Evolutionary conservation across 2,113 vertebrate genomes (phyloP).

Genomic region (Catharus fuscescens): DNA sequence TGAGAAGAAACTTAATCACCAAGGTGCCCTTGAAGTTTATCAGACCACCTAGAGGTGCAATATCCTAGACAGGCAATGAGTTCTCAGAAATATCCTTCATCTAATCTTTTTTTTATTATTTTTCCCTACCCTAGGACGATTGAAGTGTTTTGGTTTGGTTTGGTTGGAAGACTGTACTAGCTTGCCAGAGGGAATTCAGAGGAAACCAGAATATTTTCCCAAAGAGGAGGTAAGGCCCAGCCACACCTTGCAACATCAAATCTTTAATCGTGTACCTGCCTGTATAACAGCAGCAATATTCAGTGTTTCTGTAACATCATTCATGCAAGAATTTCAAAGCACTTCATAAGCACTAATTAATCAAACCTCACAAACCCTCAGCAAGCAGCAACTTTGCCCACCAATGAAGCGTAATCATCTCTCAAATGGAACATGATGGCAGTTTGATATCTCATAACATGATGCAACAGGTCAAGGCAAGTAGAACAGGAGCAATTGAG

Average conservation of each 20-base stretch:
- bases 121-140: background rate
- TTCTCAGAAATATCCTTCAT: conserved; percentile 52
- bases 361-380: conserved; percentile 50
- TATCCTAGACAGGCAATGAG: conserved; percentile 32
- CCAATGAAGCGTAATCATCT: background rate
- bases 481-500: conserved; percentile 51
- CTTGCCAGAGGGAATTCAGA: conserved; percentile 42
- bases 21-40: conserved; percentile 48
- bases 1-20: conserved; percentile 6
- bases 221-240: conserved; percentile 30
- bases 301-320: conserved; percentile 44
- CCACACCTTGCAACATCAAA: conserved; percentile 49
- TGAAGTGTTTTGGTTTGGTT: conserved; percentile 44
- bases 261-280: conserved; percentile 64
- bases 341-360: conserved; percentile 60
- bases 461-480: conserved; percentile 54
- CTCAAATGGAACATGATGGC: conserved; percentile 47
- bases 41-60: conserved; percentile 55
- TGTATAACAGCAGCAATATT: conserved; percentile 22
- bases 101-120: conserved; percentile 50
- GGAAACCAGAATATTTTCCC: conserved; percentile 37
- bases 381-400: conserved; percentile 61
- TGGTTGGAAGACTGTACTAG: conserved; percentile 30
- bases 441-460: conserved; percentile 29
- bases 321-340: conserved; percentile 63